Evolutionary conservation across 2,113 vertebrate species (phyloP).

Genomic region (Taurulus bubalis): DNA sequence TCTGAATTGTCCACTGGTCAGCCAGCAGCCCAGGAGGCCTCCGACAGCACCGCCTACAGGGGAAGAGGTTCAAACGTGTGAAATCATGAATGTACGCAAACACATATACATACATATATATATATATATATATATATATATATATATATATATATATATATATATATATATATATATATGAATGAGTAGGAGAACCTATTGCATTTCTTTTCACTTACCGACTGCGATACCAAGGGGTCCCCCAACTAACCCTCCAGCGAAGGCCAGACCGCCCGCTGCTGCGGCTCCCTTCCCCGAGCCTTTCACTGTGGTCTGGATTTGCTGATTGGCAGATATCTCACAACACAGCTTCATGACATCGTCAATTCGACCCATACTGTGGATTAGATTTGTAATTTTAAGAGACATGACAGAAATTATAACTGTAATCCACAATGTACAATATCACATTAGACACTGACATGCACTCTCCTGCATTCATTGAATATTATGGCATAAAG

Average conservation of each 20-base stretch:
- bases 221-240: constrained; percentile 89
- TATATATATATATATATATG: too few relatives aligned
- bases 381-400: not conserved
- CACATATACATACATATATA: too few relatives aligned
- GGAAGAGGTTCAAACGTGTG: not conserved
- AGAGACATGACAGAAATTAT: not conserved
- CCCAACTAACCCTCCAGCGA: constrained; percentile 88
- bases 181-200: not conserved
- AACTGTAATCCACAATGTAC: not conserved
- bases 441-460: not conserved
- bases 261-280: constrained; percentile 84
- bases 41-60: constrained; percentile 89
- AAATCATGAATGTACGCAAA: not conserved
- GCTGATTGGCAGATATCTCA: constrained; percentile 83
- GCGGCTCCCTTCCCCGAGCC: constrained; percentile 87
- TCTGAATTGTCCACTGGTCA: constrained; percentile 88
- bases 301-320: constrained; percentile 86
- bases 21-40: constrained; percentile 90
- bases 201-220: constrained; percentile 80
- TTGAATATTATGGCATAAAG: not conserved
- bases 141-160: too few relatives aligned
- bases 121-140: too few relatives aligned
- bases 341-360: constrained; percentile 89
- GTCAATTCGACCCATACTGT: constrained; percentile 80
- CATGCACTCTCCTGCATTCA: not conserved